Conservation (phyloP, 2,113 vertebrate species). For the Symphodus melops region DNA sequence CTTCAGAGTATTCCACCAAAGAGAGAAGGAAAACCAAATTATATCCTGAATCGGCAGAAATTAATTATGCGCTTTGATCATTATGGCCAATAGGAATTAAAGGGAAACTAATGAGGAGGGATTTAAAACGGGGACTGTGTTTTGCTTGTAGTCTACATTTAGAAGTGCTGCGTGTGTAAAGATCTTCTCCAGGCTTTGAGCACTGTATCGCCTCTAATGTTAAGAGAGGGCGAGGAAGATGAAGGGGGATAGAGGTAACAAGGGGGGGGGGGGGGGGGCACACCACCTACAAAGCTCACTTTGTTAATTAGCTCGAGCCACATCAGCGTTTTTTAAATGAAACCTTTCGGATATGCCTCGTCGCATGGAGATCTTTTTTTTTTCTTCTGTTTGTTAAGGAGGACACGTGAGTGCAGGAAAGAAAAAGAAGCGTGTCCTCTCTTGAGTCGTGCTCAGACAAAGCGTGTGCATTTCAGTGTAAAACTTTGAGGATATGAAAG, state of each 20-base stretch:
- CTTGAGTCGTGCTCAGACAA: not conserved
- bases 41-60: conserved; percentile 76
- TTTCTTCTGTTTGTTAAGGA: conserved; percentile 67
- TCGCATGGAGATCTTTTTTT: conserved; percentile 75
- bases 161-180: conserved; percentile 78
- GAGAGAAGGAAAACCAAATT: conserved; percentile 44
- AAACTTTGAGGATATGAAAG: not conserved
- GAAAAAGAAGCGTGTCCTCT: not conserved
- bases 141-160: conserved; percentile 76
- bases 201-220: conserved; percentile 60
- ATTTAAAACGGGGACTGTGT: conserved; percentile 64
- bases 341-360: conserved; percentile 86
- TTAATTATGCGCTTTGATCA: conserved; percentile 82
- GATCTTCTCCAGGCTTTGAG: conserved; percentile 74
- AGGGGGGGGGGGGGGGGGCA: conserved; percentile 34
- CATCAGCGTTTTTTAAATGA: conserved; percentile 90
- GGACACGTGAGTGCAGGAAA: not conserved
- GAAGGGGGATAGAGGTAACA: conserved; percentile 47
- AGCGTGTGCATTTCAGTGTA: not conserved
- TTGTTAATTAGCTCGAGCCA: conserved; percentile 89
- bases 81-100: conserved; percentile 67
- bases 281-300: conserved; percentile 80
- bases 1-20: conserved; percentile 24
- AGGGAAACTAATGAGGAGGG: conserved; percentile 53
- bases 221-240: conserved; percentile 32